A percentile compares a stretch with the other conserved stretches of the same genome.
phyloP scores from a whole-genome alignment of 2,797 vertebrate genomes.

The Vespertilio murinus region DNA sequence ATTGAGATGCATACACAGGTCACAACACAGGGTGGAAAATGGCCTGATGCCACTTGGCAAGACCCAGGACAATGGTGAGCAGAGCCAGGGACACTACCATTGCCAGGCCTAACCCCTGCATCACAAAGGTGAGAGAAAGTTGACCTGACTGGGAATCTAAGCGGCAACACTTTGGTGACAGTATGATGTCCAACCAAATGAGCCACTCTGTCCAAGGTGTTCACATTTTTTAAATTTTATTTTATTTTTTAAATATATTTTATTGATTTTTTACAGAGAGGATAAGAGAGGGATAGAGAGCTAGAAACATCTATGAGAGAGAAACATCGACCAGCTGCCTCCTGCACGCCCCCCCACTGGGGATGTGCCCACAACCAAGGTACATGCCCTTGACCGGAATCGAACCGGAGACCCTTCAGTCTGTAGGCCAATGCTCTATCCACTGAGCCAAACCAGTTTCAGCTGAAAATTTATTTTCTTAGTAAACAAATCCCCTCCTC shows the following conservation, averaged over 20 bases:
- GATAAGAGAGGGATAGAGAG: too few species aligned
- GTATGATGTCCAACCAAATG: background rate
- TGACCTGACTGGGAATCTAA: background rate
- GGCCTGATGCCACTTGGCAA: background rate
- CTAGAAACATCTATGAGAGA: too few species aligned
- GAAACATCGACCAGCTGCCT: too few species aligned
- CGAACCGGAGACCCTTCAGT: too few species aligned
- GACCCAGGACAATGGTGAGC: background rate
- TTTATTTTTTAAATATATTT: too few species aligned
- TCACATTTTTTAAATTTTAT: background rate
- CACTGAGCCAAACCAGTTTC: too few species aligned
- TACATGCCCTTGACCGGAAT: too few species aligned
- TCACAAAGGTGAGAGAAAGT: background rate
- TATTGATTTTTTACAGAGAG: too few species aligned
- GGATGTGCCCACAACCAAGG: too few species aligned
- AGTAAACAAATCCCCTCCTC: background rate
- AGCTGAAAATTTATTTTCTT: background rate
- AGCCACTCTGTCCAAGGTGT: background rate
- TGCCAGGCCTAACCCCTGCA: slow-evolving; percentile 55
- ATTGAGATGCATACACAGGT: slow-evolving; percentile 49
- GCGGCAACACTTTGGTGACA: background rate
- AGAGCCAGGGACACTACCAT: background rate
- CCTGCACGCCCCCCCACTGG: too few species aligned
- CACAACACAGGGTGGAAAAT: background rate
- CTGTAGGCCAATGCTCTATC: too few species aligned